Conservation (phyloP, 1,140 invertebrate species). For the Lithobius niger region DNA sequence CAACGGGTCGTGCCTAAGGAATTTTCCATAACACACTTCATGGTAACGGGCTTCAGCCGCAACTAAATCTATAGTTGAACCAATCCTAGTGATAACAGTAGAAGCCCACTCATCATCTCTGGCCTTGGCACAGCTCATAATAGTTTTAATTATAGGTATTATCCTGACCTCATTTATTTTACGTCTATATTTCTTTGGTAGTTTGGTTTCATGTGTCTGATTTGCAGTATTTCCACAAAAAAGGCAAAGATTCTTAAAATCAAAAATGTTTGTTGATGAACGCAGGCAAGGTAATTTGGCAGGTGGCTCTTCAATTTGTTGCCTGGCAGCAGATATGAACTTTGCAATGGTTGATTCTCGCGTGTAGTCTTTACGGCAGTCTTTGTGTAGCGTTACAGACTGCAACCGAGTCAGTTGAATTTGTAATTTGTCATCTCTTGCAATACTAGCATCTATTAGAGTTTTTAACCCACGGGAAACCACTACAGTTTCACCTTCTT, state of each 20-base stretch:
- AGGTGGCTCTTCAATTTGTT: neutral
- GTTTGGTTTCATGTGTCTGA: too few relatives aligned
- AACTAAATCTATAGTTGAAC: neutral
- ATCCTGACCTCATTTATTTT: too few relatives aligned
- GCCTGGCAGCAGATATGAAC: too few relatives aligned
- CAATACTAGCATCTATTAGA: neutral
- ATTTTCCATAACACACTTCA: neutral
- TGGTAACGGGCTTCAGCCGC: neutral
- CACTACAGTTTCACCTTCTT: neutral
- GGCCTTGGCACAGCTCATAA: neutral
- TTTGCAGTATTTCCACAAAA: neutral
- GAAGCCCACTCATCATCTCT: neutral
- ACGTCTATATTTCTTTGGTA: too few relatives aligned
- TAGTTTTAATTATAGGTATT: too few relatives aligned
- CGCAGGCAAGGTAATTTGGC: neutral
- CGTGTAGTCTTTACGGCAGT: neutral
- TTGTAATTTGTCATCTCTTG: neutral
- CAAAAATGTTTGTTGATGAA: neutral
- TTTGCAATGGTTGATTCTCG: neutral
- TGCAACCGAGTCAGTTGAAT: neutral
- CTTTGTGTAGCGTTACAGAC: neutral
- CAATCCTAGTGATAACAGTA: neutral
- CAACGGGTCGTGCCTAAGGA: neutral
- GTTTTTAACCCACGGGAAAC: neutral
- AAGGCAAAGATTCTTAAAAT: neutral